phyloP scores from a whole-genome alignment of 2,113 vertebrate genomes.

The Pluvianellus socialis region DNA sequence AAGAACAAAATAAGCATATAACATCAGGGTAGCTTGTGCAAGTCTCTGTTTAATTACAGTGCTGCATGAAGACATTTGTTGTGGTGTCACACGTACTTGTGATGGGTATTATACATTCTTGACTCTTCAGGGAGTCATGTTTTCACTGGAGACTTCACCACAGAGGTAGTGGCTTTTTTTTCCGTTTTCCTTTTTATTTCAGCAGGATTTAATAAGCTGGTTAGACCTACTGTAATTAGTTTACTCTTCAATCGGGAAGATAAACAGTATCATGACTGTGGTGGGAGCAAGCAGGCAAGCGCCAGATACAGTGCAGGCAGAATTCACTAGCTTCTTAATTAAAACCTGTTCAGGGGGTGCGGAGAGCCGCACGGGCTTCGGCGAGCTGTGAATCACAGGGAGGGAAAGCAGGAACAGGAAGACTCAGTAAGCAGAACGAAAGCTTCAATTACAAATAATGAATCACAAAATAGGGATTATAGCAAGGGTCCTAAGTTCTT shows the following conservation, averaged over 20 bases:
- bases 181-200: neutral
- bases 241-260: conserved; percentile 1
- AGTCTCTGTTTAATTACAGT: conserved; percentile 52
- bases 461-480: neutral
- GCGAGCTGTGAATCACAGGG: neutral
- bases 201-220: conserved; percentile 11
- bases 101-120: conserved; percentile 22
- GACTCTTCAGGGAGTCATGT: neutral
- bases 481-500: neutral
- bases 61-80: conserved; percentile 21
- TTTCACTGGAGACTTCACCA: conserved; percentile 8
- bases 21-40: conserved; percentile 22
- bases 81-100: neutral
- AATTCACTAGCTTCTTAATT: neutral
- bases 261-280: neutral
- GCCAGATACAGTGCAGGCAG: neutral
- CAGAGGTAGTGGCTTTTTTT: neutral
- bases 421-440: neutral
- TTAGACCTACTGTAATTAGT: neutral
- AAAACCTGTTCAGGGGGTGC: neutral
- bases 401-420: neutral
- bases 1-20: neutral
- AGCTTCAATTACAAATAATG: neutral
- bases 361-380: neutral
- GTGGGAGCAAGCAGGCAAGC: conserved; percentile 39